Evolutionary conservation across 2,888 invertebrate species (phyloP).

Genomic region (Tiphia femorata): DNA sequence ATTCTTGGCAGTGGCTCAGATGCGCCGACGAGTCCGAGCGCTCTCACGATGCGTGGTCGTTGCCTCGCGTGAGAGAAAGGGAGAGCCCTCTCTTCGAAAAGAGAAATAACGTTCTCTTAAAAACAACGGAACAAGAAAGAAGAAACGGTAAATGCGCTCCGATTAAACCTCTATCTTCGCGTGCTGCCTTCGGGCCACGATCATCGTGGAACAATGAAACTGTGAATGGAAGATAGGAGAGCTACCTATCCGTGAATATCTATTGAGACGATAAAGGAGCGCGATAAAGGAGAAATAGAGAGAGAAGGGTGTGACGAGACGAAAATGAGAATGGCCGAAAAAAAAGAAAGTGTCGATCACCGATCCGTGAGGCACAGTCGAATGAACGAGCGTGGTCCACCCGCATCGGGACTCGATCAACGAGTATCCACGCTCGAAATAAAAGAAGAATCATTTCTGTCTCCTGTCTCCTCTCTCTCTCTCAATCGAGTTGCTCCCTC

Average conservation of each 20-base stretch:
- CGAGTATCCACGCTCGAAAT: too few relatives aligned
- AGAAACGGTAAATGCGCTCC: too few relatives aligned
- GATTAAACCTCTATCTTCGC: too few relatives aligned
- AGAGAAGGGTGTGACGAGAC: too few relatives aligned
- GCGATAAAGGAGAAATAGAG: not conserved
- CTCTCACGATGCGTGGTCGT: conserved; percentile 3
- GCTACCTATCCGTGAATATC: not conserved
- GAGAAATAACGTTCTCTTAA: not conserved
- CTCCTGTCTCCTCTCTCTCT: too few relatives aligned
- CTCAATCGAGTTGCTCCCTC: too few relatives aligned
- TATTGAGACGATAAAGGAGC: too few relatives aligned
- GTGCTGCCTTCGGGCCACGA: too few relatives aligned
- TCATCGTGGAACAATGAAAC: not conserved
- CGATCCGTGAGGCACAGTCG: not conserved
- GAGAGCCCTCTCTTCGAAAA: too few relatives aligned
- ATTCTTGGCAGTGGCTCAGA: conserved; percentile 45
- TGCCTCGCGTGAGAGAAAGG: conserved; percentile 1
- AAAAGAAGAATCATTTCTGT: too few relatives aligned
- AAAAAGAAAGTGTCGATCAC: not conserved
- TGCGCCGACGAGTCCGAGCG: not conserved
- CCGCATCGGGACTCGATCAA: too few relatives aligned
- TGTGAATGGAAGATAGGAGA: not conserved
- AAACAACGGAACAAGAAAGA: not conserved
- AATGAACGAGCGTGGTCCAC: not conserved
- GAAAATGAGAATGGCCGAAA: not conserved